A percentile compares a stretch with the other conserved stretches of the same genome.
These are phyloP conservation scores for Rhinophrynus dorsalis DNA, from an alignment of 2,797 vertebrate genomes.

Conservation along the genomic window DNA sequence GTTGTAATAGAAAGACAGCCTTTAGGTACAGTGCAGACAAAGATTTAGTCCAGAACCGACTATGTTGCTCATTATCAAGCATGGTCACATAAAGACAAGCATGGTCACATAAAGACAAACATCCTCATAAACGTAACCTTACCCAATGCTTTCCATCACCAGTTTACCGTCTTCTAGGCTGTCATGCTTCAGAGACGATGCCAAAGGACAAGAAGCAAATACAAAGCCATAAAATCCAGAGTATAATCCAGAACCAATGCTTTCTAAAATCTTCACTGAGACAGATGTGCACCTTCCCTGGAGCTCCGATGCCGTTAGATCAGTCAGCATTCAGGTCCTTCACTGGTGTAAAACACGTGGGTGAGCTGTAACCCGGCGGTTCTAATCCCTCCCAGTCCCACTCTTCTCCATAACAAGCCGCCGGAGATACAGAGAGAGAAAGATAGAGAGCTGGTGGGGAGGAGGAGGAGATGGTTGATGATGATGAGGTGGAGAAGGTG, in stretches of 20 bases:
- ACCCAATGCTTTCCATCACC: neutral
- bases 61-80: neutral
- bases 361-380: slow-evolving; percentile 11
- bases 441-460: too few relatives aligned
- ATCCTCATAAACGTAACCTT: too few relatives aligned
- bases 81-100: neutral
- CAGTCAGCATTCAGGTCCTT: too few relatives aligned
- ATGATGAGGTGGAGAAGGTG: slow-evolving; percentile 27
- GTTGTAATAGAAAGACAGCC: neutral
- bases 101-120: too few relatives aligned
- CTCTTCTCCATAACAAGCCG: slow-evolving; percentile 41
- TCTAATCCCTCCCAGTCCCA: slow-evolving; percentile 19
- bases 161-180: neutral
- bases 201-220: neutral
- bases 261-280: neutral
- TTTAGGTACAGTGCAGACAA: neutral
- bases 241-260: neutral
- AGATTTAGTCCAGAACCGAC: neutral
- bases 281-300: neutral
- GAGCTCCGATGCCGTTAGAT: too few relatives aligned
- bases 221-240: neutral
- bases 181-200: neutral
- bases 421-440: neutral
- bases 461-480: slow-evolving; percentile 8
- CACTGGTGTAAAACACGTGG: slow-evolving; percentile 59